Conservation (phyloP, 2,113 vertebrate genomes). For the Nyctibius bracteatus region DNA sequence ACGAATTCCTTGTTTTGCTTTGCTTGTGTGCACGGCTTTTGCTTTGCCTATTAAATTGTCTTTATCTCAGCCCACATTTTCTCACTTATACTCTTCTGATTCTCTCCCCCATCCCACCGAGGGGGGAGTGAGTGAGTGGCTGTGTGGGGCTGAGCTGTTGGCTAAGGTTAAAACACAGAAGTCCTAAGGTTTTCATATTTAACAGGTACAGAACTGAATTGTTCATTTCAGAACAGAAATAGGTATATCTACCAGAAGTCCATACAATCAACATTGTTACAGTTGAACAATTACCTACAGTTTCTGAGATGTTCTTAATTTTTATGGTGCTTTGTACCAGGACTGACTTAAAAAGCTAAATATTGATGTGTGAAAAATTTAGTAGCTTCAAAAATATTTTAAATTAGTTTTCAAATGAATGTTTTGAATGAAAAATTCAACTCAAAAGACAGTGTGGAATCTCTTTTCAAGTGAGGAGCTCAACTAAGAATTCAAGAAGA, state of each 20-base stretch:
- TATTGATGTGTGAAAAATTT: not conserved
- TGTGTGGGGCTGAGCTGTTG: not conserved
- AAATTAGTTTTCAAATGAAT: not conserved
- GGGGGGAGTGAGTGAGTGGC: accelerated
- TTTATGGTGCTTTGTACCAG: not conserved
- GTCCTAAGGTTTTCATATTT: not conserved
- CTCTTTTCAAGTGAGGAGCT: not conserved
- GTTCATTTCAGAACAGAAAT: not conserved
- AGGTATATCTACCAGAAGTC: not conserved
- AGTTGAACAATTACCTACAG: not conserved
- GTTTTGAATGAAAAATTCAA: not conserved
- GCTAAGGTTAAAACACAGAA: not conserved
- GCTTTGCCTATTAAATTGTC: not conserved
- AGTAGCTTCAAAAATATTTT: not conserved
- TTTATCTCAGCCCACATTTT: not conserved
- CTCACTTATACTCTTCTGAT: not conserved
- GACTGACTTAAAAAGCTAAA: not conserved
- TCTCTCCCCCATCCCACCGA: accelerated
- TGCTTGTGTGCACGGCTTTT: accelerated
- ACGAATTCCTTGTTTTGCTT: not conserved
- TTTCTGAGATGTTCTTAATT: not conserved
- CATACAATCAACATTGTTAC: not conserved
- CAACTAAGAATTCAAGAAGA: not conserved
- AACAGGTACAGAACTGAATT: not conserved
- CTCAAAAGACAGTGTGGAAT: not conserved